A percentile compares a stretch with the other conserved stretches of the same genome.
phyloP scores from a whole-genome alignment of 2,797 vertebrate species.

The Catharus ustulatus region DNA sequence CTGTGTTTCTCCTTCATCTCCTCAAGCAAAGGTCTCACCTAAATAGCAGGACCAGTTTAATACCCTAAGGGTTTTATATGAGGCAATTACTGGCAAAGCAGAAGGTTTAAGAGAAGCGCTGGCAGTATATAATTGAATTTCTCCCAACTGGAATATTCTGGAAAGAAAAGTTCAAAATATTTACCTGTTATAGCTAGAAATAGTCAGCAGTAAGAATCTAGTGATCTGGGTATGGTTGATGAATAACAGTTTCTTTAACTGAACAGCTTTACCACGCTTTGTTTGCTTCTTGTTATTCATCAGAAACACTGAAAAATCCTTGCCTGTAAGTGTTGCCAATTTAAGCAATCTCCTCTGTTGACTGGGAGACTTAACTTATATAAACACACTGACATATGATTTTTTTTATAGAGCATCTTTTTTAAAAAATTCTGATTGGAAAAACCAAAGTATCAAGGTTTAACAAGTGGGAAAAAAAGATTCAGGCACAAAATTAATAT shows the following conservation, averaged over 20 bases:
- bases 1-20: neutral
- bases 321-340: conserved; percentile 4
- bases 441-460: neutral
- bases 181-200: conserved; percentile 21
- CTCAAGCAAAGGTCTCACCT: neutral
- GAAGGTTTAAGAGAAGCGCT: neutral
- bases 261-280: conserved; percentile 34
- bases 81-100: neutral
- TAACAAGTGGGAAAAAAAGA: neutral
- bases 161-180: conserved; percentile 39
- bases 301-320: conserved; percentile 8
- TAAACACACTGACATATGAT: neutral
- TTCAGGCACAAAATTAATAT: neutral
- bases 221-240: neutral
- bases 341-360: conserved; percentile 3
- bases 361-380: conserved; percentile 3
- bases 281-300: conserved; percentile 13
- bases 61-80: neutral
- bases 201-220: neutral
- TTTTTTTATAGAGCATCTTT: neutral
- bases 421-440: neutral
- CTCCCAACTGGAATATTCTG: neutral
- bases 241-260: conserved; percentile 6
- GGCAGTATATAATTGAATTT: neutral
- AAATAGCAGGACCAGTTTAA: neutral